phyloP scores from a whole-genome alignment of 1,140 invertebrate species.

The Tyrophagus putrescentiae region DNA sequence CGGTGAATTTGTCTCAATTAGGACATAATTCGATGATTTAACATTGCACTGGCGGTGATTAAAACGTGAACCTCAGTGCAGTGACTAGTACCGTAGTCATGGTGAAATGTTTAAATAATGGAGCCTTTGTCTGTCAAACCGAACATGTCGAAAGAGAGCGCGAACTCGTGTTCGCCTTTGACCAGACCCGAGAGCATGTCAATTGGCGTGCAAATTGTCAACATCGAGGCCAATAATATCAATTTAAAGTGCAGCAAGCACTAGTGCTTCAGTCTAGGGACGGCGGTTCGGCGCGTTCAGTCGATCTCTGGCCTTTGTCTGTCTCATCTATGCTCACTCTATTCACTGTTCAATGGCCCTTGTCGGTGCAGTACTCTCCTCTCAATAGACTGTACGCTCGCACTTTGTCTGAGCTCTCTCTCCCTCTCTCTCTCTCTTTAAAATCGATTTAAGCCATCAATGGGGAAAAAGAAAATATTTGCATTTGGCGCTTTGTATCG shows the following conservation, averaged over 20 bases:
- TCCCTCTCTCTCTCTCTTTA: conserved; percentile 5
- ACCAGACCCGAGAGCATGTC: not conserved
- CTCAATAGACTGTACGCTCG: too few species aligned
- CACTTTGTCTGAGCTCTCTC: not conserved
- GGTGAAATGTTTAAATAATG: conserved; percentile 10
- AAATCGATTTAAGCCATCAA: conserved; percentile 14
- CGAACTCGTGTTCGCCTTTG: not conserved
- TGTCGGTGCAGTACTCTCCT: too few species aligned
- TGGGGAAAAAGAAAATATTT: conserved; percentile 7
- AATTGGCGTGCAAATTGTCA: conserved; percentile 15
- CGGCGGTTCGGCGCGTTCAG: too few species aligned
- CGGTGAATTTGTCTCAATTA: conserved; percentile 13
- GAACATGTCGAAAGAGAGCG: too few species aligned
- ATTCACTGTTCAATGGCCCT: conserved; percentile 11
- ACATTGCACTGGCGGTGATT: not conserved
- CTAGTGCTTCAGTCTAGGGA: not conserved
- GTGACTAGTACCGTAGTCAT: not conserved
- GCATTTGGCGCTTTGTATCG: conserved; percentile 8
- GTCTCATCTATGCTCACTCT: not conserved
- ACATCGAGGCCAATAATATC: conserved; percentile 8
- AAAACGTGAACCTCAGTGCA: not conserved
- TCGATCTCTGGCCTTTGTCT: not conserved
- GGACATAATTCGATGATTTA: conserved; percentile 15
- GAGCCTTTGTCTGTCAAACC: not conserved
- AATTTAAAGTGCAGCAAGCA: conserved; percentile 1